A percentile compares a stretch with the other conserved stretches of the same genome.
These are phyloP conservation scores for Heliothis peltigera DNA, from an alignment of 2,888 invertebrate genomes.

Conservation along the genomic window DNA sequence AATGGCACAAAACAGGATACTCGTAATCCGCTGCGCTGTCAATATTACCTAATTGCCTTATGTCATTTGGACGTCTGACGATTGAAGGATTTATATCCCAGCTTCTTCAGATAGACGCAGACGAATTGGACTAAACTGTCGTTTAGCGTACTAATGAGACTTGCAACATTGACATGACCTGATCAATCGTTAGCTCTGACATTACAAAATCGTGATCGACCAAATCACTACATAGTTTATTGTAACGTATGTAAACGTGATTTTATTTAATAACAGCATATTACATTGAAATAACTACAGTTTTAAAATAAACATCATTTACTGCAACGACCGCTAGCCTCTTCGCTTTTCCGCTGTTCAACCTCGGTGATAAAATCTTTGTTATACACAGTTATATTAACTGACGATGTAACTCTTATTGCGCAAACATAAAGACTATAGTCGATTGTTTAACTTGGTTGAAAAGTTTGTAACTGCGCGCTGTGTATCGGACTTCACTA, in stretches of 20 bases:
- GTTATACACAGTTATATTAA: slow-evolving; percentile 38
- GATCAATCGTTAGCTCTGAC: slow-evolving; percentile 17
- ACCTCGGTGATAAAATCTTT: slow-evolving; percentile 73
- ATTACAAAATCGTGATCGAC: slow-evolving; percentile 34
- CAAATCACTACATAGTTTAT: slow-evolving; percentile 8
- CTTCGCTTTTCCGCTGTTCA: slow-evolving; percentile 70
- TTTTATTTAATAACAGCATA: slow-evolving; percentile 13
- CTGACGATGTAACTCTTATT: slow-evolving; percentile 45
- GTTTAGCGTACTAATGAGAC: slow-evolving; percentile 31
- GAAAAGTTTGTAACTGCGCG: slow-evolving; percentile 46
- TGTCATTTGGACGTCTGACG: slow-evolving; percentile 4
- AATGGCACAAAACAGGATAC: neutral
- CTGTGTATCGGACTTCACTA: slow-evolving; percentile 60
- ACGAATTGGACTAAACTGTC: slow-evolving; percentile 25
- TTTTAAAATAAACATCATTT: slow-evolving; percentile 57
- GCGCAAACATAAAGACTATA: slow-evolving; percentile 43
- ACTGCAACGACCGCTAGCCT: slow-evolving; percentile 61
- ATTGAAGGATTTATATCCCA: slow-evolving; percentile 5
- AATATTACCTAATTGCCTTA: neutral
- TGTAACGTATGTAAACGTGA: slow-evolving; percentile 5
- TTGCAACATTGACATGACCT: slow-evolving; percentile 36
- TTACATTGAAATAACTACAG: slow-evolving; percentile 33
- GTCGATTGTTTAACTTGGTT: slow-evolving; percentile 42
- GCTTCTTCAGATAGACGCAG: slow-evolving; percentile 7
- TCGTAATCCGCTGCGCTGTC: neutral